Evolutionary conservation across 2,113 vertebrate genomes (phyloP).

Genomic region (Shinisaurus crocodilurus): DNA sequence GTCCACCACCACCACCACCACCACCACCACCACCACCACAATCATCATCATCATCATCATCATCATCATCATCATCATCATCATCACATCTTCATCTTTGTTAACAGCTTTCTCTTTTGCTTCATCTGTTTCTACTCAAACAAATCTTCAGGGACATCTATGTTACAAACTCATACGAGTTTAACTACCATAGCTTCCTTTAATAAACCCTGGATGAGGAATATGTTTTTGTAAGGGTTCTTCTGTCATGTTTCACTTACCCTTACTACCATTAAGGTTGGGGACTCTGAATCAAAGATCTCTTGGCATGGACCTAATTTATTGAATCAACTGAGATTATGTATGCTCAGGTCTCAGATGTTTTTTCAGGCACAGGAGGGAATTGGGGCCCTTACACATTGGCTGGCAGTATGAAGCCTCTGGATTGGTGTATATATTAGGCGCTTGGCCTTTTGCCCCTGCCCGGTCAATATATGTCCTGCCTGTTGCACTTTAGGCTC

Average conservation of each 20-base stretch:
- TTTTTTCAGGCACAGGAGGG: background rate
- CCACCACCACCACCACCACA: no score
- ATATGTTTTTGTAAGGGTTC: background rate
- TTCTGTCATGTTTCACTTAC: background rate
- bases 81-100: background rate
- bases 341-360: no score
- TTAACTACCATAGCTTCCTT: background rate
- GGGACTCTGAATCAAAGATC: background rate
- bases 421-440: background rate
- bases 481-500: background rate
- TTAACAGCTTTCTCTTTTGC: slow-evolving; percentile 6
- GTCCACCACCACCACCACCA: no score
- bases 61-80: no score
- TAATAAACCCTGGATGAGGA: background rate
- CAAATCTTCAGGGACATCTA: background rate
- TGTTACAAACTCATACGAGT: background rate
- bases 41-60: no score
- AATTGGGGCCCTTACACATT: background rate
- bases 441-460: background rate
- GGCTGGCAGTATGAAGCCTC: background rate
- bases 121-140: slow-evolving; percentile 1
- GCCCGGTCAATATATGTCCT: background rate
- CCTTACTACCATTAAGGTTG: background rate
- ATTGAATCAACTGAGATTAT: background rate
- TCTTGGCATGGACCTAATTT: background rate